A percentile compares a stretch with the other conserved stretches of the same genome.
phyloP scores from a whole-genome alignment of 2,113 vertebrate species.

The Chunga burmeisteri region DNA sequence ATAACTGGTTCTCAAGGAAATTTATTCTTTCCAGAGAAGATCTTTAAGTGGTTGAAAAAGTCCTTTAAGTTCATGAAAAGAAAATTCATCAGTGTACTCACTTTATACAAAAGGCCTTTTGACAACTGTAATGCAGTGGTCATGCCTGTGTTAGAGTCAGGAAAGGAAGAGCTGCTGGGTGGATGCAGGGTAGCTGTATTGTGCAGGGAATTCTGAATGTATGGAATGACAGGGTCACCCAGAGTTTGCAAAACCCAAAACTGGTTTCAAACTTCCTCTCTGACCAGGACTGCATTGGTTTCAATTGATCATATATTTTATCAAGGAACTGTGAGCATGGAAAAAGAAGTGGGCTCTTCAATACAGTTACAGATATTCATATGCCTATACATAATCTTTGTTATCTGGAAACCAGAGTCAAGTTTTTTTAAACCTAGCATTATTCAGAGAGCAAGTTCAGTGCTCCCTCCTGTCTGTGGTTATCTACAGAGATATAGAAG shows the following conservation, averaged over 20 bases:
- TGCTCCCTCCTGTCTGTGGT: not conserved
- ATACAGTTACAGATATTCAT: not conserved
- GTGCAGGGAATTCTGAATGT: not conserved
- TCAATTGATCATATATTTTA: not conserved
- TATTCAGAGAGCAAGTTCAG: not conserved
- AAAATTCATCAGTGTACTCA: not conserved
- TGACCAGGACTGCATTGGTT: not conserved
- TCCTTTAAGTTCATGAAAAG: not conserved
- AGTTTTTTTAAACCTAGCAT: not conserved
- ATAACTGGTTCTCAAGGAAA: not conserved
- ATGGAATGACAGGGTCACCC: not conserved
- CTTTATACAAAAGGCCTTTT: not conserved
- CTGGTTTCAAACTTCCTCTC: not conserved
- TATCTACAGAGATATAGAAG: not conserved
- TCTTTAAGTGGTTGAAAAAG: not conserved
- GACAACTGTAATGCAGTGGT: not conserved
- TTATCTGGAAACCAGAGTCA: not conserved
- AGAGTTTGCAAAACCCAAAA: not conserved
- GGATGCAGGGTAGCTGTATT: too few relatives aligned
- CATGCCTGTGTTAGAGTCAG: not conserved
- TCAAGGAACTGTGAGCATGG: not conserved
- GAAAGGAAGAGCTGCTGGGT: not conserved
- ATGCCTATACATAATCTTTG: not conserved
- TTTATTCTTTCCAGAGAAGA: not conserved
- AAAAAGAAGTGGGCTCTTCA: not conserved